Base-by-base conservation (phyloP, 2,888 invertebrate species). In the Ophion obscuratus region DNA sequence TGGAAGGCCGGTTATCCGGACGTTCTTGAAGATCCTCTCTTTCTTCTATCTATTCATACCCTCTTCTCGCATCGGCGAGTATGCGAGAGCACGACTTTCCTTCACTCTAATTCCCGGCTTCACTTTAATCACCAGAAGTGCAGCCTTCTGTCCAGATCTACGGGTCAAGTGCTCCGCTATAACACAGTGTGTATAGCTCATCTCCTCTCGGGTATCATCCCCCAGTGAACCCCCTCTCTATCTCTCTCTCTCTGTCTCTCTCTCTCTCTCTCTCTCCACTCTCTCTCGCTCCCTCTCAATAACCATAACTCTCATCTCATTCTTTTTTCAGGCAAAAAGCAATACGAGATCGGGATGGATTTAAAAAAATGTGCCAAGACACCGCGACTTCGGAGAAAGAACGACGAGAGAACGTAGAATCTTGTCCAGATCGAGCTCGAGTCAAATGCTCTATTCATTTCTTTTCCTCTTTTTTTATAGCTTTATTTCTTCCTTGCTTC, bases 101-200 rank as follows among this genome's bases (percentile, higher is more conserved):
- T 90, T 90, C 90, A 91, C 91, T 91, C 90, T 91, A 92, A 92
- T 91, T 92, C 91, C 90, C 89, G 89, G 91, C 90, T 91, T 90
- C 89, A 91, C 91, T 92, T 92, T 92, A 92, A 92, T 92, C 92
- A 92, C 92, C 91, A 90, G 89, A 88, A 92, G 92, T 92, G 92
- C 92, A 89, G 88, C 76, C 85, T 81, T 83, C 86, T 86, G 81
- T 80, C 76, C 83, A 78, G 75, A 85, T 87, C 88, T 78, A 80
- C 88, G 89, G 91, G 91, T 92, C 92, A 92, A 92, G 90, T 91
- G 90, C 88, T 88, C 62, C 64, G 67, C 70, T 78, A 74, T 73
- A 73, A 64, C 36, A 31, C 71, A 36, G 5, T 36, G 53, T 31
- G 24, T 74, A 88, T 90, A 89, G 90, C 64, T 67, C 82, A 79